These are phyloP conservation scores for Ictalurus furcatus DNA, from an alignment of 2,113 vertebrate genomes.

Conservation along the genomic window DNA sequence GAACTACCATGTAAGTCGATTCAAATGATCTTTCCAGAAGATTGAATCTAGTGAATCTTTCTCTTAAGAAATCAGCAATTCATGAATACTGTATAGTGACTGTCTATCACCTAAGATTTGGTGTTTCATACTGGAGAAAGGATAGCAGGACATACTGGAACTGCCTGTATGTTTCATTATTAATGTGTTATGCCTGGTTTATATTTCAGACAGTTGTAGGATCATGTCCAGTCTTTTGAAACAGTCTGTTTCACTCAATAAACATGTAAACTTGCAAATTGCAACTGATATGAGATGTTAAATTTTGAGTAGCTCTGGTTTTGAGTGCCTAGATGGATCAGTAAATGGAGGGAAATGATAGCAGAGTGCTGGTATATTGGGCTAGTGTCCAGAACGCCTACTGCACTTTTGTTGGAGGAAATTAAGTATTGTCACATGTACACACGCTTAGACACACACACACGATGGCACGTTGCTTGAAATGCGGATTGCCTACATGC, in stretches of 20 bases:
- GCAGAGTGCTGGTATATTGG: background rate
- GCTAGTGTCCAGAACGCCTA: background rate
- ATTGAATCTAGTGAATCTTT: background rate
- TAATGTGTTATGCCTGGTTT: background rate
- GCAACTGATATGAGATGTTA: background rate
- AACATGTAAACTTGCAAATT: background rate
- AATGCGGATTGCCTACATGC: background rate
- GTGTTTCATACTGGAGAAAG: background rate
- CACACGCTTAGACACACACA: constrained; percentile 10
- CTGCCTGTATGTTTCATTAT: background rate
- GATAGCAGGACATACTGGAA: background rate
- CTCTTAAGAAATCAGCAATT: background rate
- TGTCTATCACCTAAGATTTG: background rate
- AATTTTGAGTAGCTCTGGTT: background rate
- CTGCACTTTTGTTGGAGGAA: background rate
- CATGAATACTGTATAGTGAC: background rate
- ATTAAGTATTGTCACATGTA: constrained; percentile 14
- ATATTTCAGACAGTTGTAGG: background rate
- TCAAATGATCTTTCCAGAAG: background rate
- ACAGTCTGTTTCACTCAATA: background rate
- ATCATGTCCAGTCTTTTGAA: background rate
- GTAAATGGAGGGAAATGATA: constrained; percentile 11
- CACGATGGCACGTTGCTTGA: constrained; percentile 17
- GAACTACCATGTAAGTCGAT: background rate
- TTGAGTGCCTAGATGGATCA: background rate